These are phyloP conservation scores for Etheostoma cragini DNA, from an alignment of 2,113 vertebrate genomes.

Conservation along the genomic window DNA sequence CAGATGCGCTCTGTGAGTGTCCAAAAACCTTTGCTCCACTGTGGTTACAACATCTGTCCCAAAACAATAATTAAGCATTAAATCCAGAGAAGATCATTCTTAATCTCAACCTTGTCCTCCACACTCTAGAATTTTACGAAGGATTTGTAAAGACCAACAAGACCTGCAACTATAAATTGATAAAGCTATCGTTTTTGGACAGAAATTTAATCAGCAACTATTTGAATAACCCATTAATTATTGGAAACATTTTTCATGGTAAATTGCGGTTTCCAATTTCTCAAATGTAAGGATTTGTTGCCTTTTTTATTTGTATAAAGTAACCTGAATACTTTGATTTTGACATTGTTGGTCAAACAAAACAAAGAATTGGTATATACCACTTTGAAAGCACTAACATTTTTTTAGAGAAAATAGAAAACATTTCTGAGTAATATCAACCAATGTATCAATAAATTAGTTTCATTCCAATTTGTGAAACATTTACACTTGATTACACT, in stretches of 20 bases:
- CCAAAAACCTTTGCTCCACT: slow-evolving; percentile 3
- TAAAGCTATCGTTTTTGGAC: background rate
- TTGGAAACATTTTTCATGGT: background rate
- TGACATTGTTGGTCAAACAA: background rate
- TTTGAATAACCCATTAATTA: background rate
- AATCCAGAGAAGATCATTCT: slow-evolving; percentile 9
- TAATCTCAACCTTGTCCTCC: background rate
- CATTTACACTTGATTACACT: background rate
- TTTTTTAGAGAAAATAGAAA: background rate
- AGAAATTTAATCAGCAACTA: background rate
- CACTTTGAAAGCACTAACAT: background rate
- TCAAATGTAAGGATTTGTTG: background rate
- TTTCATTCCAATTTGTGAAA: background rate
- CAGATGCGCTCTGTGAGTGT: background rate
- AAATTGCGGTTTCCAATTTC: background rate
- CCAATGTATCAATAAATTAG: background rate
- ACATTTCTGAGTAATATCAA: too few species aligned
- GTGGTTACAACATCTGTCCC: slow-evolving; percentile 10
- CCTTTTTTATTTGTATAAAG: background rate
- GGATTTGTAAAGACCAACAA: background rate
- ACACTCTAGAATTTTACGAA: background rate
- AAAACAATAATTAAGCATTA: slow-evolving; percentile 23
- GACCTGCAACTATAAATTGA: background rate
- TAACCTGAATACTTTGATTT: background rate
- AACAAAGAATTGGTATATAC: background rate